Evolutionary conservation across 2,797 vertebrate species (phyloP).

Genomic region (Amphiprion clarkii): DNA sequence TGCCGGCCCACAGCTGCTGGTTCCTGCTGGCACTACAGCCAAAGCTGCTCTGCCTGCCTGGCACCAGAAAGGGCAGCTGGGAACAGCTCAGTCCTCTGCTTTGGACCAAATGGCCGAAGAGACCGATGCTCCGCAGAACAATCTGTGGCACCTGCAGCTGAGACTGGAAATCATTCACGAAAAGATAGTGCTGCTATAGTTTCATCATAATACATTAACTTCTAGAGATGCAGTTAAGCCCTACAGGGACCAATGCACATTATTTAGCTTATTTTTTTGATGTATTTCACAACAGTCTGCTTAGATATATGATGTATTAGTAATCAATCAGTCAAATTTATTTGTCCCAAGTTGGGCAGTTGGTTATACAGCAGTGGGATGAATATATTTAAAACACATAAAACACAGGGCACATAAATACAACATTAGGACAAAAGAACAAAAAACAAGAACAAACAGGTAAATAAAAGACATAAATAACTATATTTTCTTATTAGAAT

Average conservation of each 20-base stretch:
- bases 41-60: conserved; percentile 39
- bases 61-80: conserved; percentile 46
- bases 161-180: neutral
- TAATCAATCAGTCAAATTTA: too few species aligned
- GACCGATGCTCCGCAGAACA: conserved; percentile 12
- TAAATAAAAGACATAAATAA: too few species aligned
- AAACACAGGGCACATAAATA: too few species aligned
- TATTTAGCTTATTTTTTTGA: too few species aligned
- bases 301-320: neutral
- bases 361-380: too few species aligned
- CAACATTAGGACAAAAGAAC: too few species aligned
- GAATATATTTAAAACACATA: too few species aligned
- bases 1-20: conserved; percentile 62
- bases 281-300: too few species aligned
- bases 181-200: neutral
- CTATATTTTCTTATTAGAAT: too few species aligned
- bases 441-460: too few species aligned
- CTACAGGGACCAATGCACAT: neutral
- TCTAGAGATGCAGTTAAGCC: neutral
- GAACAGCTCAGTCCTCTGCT: conserved; percentile 23
- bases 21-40: conserved; percentile 39
- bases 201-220: neutral
- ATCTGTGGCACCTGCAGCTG: conserved; percentile 38
- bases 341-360: too few species aligned
- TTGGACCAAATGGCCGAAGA: conserved; percentile 25